These are phyloP conservation scores for Autographa pulchrina DNA, from an alignment of 2,888 invertebrate species.

Conservation along the genomic window DNA sequence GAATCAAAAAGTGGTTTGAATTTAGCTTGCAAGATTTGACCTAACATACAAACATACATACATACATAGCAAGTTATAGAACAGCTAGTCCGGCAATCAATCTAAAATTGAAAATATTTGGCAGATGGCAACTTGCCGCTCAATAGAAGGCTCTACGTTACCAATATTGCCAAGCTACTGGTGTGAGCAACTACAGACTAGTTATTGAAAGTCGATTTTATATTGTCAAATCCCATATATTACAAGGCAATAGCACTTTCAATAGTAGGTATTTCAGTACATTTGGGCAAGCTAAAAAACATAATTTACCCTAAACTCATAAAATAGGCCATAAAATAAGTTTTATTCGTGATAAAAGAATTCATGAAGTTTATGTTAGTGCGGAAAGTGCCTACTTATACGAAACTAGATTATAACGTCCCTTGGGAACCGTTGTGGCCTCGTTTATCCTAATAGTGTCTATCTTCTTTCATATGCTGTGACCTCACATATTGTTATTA, in stretches of 20 bases:
- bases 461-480: conserved; percentile 38
- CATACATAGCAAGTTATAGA: too few relatives aligned
- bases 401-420: conserved; percentile 55
- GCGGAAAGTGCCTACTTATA: conserved; percentile 54
- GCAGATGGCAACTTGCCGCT: not conserved
- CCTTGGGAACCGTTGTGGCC: conserved; percentile 45
- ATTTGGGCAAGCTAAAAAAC: conserved; percentile 45
- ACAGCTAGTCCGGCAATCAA: not conserved
- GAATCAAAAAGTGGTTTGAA: too few relatives aligned
- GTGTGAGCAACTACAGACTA: not conserved
- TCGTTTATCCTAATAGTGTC: conserved; percentile 61
- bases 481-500: conserved; percentile 31
- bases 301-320: conserved; percentile 50
- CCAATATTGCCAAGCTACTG: not conserved
- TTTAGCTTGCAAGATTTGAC: too few relatives aligned
- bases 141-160: not conserved
- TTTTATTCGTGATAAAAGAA: conserved; percentile 54
- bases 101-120: not conserved
- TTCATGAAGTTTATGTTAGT: conserved; percentile 53
- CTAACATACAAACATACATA: too few relatives aligned
- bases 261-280: conserved; percentile 12
- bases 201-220: not conserved
- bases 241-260: conserved; percentile 37
- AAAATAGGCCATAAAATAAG: conserved; percentile 53
- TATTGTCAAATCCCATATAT: conserved; percentile 15